Evolutionary conservation across 1,140 invertebrate species (phyloP).

Genomic region (Kradibia gibbosae): DNA sequence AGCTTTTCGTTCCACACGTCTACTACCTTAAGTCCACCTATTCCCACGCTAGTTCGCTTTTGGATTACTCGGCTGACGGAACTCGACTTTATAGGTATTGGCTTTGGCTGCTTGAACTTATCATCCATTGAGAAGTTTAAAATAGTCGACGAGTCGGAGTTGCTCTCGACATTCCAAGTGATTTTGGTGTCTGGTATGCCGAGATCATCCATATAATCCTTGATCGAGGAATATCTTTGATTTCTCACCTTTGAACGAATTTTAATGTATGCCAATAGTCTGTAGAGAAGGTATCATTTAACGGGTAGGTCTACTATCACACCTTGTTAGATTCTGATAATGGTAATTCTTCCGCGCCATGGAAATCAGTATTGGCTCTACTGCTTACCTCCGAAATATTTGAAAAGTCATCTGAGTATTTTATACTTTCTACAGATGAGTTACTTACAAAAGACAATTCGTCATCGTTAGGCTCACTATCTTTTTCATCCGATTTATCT

Average conservation of each 20-base stretch:
- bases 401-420: constrained; percentile 22
- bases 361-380: background rate
- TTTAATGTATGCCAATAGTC: constrained; percentile 10
- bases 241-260: background rate
- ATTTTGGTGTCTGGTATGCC: background rate
- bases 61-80: background rate
- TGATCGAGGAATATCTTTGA: constrained; percentile 2
- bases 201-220: constrained; percentile 4
- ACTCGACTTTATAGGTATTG: background rate
- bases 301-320: constrained; percentile 3
- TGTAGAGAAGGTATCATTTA: background rate
- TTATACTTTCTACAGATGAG: background rate
- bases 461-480: background rate
- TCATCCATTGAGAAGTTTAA: background rate
- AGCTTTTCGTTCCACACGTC: constrained; percentile 8
- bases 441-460: background rate
- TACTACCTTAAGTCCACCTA: background rate
- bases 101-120: too few relatives aligned
- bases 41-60: constrained; percentile 23
- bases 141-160: background rate
- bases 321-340: background rate
- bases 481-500: constrained; percentile 16
- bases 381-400: background rate
- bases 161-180: constrained; percentile 7
- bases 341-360: background rate